Base-by-base conservation (phyloP, 2,797 vertebrate species). In the Gallirallus australis region DNA sequence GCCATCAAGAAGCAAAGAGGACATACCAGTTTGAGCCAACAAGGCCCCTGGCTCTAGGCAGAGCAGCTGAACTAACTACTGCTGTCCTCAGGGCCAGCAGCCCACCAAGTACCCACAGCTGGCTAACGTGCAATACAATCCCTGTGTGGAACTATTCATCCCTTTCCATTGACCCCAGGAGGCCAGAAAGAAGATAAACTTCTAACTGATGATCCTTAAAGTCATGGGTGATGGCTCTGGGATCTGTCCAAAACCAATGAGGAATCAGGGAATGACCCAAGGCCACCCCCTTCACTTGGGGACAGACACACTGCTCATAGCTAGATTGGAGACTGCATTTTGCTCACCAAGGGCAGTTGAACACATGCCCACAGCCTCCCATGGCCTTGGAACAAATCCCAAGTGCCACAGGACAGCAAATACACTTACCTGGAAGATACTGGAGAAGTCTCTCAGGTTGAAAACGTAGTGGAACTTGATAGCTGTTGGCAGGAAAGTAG, bases 381-480 rank as follows among this genome's bases (percentile, higher is more conserved):
- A 8, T 7, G 30, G 27, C 54, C 57, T 2, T 0, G 0, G 16
- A n/a, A 56, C 53, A 78, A 54, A 18, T 48, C 42, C 30, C 52
- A 40, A 69, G 30, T 27, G 20, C 35, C 54, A 56, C 12, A 52
- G 31, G 33, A 82, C 30, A 77, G 52, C 27, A 86, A 64, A 47
- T 17, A 21, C 65, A 88, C 98, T 97, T 89, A 99, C 99, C 97
- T 99, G 99, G 97, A 99, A 99, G 91, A 99, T 99, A 93, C 98
- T 99, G 98, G 99, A 99, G 50, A 99, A 98, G 97, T 99, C 99
- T 37, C 99, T 97, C 89, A 99, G 98, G 96, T 99, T 99, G 96
- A 99, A 99, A 95, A 99, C 76, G 15, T 99, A 99, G 98, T 99
- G 99, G 97, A 99, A 99, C 97, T 99, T 99, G 97, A 99, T 90